These are phyloP conservation scores for Trididemnum clinides DNA, from an alignment of 23 tunicate genomes.

Conservation along the genomic window DNA sequence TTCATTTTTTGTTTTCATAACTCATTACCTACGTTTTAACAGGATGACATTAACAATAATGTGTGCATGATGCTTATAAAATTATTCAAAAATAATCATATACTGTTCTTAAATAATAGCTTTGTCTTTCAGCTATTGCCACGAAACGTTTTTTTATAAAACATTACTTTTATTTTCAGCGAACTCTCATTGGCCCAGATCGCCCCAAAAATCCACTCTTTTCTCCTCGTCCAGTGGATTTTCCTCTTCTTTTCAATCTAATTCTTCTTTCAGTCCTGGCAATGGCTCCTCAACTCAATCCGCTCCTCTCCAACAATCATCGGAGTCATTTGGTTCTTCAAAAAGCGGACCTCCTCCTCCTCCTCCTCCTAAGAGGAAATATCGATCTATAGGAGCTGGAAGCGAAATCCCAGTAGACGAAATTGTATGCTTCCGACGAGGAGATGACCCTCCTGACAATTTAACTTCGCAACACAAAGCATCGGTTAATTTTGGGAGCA, in stretches of 20 bases:
- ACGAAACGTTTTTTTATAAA: neutral
- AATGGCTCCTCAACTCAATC: neutral
- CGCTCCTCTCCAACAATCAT: neutral
- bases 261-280: neutral
- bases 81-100: too few relatives aligned
- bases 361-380: constrained; percentile 85
- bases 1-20: too few relatives aligned
- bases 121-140: too few relatives aligned
- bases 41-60: too few relatives aligned
- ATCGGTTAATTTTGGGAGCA: constrained; percentile 20
- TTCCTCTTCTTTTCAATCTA: neutral
- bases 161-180: neutral
- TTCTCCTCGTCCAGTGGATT: constrained; percentile 30
- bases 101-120: too few relatives aligned
- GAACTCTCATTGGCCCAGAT: neutral
- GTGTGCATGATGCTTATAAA: too few relatives aligned
- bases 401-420: constrained; percentile 10
- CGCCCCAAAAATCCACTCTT: constrained; percentile 23
- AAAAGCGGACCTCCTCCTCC: constrained; percentile 59
- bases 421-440: constrained; percentile 33
- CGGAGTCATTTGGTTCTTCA: neutral
- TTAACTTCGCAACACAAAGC: neutral
- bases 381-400: constrained; percentile 56
- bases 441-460: neutral
- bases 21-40: too few relatives aligned